These are phyloP conservation scores for Semotilus atromaculatus DNA, from an alignment of 2,797 vertebrate genomes.

Conservation along the genomic window DNA sequence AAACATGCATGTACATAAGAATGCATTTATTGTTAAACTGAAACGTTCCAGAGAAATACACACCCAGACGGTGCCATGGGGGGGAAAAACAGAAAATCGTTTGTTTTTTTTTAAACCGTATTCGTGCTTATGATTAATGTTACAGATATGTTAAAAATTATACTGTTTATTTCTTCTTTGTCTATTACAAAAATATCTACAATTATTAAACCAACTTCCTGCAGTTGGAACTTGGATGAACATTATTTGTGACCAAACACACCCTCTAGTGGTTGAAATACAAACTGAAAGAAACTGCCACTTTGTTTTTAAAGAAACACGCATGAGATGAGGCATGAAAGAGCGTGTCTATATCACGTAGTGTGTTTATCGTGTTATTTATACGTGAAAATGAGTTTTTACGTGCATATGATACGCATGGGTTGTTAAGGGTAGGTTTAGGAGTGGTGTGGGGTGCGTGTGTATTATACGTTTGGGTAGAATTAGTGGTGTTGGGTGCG, in stretches of 20 bases:
- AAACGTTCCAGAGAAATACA: neutral
- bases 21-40: neutral
- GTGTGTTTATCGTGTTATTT: too few relatives aligned
- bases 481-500: too few relatives aligned
- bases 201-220: neutral
- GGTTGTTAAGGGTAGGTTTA: too few relatives aligned
- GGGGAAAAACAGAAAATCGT: too few relatives aligned
- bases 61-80: neutral
- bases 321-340: neutral
- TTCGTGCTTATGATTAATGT: neutral
- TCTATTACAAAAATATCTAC: neutral
- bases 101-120: too few relatives aligned
- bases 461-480: too few relatives aligned
- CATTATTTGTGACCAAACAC: neutral
- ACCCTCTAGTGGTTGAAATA: neutral
- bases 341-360: too few relatives aligned
- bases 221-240: too few relatives aligned
- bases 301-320: neutral
- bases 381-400: too few relatives aligned
- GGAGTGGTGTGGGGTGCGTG: too few relatives aligned
- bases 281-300: neutral
- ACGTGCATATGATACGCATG: too few relatives aligned
- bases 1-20: neutral
- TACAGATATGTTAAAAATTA: neutral
- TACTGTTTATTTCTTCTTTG: neutral